Conservation (phyloP, 2,113 vertebrate genomes). For the Lophotis ruficrista region DNA sequence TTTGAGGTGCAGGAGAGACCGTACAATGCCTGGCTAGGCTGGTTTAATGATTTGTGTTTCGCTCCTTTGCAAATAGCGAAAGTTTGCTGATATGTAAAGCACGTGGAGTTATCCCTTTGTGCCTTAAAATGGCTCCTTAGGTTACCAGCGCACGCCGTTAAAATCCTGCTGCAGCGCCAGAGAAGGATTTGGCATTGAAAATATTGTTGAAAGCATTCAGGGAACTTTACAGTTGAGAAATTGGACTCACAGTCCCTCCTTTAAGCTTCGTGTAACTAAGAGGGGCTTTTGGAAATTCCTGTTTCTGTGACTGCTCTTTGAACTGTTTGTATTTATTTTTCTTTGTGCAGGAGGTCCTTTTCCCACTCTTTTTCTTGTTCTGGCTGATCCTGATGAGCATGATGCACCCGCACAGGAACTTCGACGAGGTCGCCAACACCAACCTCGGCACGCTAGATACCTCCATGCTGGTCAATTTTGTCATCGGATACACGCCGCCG, state of each 20-base stretch:
- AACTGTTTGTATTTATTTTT: background rate
- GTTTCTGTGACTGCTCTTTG: background rate
- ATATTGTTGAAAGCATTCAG: background rate
- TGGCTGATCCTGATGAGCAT: constrained; percentile 81
- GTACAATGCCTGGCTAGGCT: background rate
- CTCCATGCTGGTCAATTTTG: constrained; percentile 46
- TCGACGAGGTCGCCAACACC: constrained; percentile 55
- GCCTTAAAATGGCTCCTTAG: background rate
- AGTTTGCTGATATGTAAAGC: background rate
- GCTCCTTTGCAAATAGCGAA: background rate
- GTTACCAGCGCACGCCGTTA: background rate
- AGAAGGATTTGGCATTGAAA: background rate
- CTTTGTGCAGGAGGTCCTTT: constrained; percentile 74
- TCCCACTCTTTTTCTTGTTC: constrained; percentile 79
- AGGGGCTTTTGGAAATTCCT: background rate
- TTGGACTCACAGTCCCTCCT: background rate
- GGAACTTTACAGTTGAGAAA: background rate
- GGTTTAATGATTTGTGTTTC: background rate
- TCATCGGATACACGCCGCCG: constrained; percentile 74
- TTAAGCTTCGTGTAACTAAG: rapidly evolving
- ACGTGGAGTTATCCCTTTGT: background rate
- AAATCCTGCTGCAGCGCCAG: background rate
- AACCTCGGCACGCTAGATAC: constrained; percentile 69
- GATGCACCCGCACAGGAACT: constrained; percentile 79
- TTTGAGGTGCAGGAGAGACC: background rate